Conservation (phyloP, 2,888 invertebrate species). For the Morpho deidamia region DNA sequence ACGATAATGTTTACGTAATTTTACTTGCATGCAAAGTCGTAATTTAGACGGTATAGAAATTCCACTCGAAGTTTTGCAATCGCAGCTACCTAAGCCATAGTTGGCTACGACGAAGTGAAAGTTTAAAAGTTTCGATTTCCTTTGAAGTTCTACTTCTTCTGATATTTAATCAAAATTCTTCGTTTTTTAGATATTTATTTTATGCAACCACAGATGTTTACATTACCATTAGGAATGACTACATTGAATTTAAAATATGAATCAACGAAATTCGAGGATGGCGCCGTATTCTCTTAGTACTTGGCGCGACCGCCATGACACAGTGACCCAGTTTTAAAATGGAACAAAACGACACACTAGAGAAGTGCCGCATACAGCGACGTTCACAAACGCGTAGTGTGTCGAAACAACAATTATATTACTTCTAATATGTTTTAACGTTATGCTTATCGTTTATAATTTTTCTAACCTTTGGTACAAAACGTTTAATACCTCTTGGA, state of each 20-base stretch:
- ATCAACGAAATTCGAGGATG: constrained; percentile 70
- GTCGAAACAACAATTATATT: constrained; percentile 37
- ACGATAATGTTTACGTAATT: constrained; percentile 3
- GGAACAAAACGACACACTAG: constrained; percentile 56
- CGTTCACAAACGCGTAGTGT: constrained; percentile 15
- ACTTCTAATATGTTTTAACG: neutral
- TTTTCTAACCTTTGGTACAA: neutral
- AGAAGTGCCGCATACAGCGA: constrained; percentile 25
- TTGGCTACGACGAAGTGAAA: constrained; percentile 58
- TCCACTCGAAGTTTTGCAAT: constrained; percentile 48
- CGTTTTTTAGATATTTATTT: constrained; percentile 14
- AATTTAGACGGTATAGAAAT: constrained; percentile 14
- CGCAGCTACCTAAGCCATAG: constrained; percentile 25
- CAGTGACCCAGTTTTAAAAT: constrained; percentile 75
- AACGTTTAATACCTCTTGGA: neutral
- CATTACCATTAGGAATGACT: constrained; percentile 14
- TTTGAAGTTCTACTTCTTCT: constrained; percentile 34
- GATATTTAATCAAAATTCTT: constrained; percentile 20
- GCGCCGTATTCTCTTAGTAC: constrained; percentile 60
- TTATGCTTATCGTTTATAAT: neutral
- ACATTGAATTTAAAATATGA: constrained; percentile 37
- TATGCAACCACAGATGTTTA: neutral
- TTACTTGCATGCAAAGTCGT: constrained; percentile 2
- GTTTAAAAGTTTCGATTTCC: constrained; percentile 54
- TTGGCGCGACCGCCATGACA: constrained; percentile 71